Evolutionary conservation across 2,888 invertebrate species (phyloP), one percentile per base, ranked within the genome.

Genomic region (Proisotoma minuta): DNA sequence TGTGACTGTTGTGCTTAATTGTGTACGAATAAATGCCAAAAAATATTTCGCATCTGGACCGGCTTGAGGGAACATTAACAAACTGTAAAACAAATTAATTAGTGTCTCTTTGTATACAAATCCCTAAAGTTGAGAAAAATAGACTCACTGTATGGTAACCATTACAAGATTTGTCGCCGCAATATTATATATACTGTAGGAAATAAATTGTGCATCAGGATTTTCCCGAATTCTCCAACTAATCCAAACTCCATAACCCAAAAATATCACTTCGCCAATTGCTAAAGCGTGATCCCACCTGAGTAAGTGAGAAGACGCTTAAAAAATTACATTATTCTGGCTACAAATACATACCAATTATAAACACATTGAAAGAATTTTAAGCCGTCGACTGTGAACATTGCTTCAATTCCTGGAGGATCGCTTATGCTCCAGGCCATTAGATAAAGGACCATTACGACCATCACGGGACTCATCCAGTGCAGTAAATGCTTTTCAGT

Each of bases 111-210:
- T 15, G 15, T 34, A 34, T 34, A 34, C 15, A 34, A 10, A 10
- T 34, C 47, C 20, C 47, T 10, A 20, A 47, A 47, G 5, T 47
- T 18, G 10, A 50, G n/a, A 23, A 8, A 8, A 8, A 10, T 5
- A 23, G 4, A 15, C 92, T 87, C 82, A 95, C 95, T 93, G 93
- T 76, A 95, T 87, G 23, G 91, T 88, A 71, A 92, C 88, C 90
- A 94, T 92, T 70, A 91, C 84, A 58, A 88, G 90, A 79, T 95
- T 95, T 75, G 94, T 91, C 60, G 91, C 84, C 73, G 93, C 91
- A 75, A 94, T 94, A 78, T 94, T 95, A 81, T 95, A 95, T 71
- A 94, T 92, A 57, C 94, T 92, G 79, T 91, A 92, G 64, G 92
- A 93, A 78, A 95, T 95, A 74, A 91, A 85, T 73, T 90, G 83